Base-by-base conservation (phyloP, 2,888 invertebrate genomes). In the Elmis aenea region DNA sequence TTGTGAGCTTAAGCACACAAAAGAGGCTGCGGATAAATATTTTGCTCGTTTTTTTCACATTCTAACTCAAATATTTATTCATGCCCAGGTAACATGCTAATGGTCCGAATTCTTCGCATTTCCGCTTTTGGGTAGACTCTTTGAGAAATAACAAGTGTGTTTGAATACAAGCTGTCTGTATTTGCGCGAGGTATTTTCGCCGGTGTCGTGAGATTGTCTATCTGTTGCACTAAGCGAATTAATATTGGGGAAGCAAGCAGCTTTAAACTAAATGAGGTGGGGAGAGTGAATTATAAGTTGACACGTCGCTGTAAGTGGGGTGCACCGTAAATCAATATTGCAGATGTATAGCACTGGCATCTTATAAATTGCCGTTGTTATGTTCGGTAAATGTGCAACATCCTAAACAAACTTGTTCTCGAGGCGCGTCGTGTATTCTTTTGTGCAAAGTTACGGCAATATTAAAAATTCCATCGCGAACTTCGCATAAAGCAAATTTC, bases 391-490 rank as follows among this genome's bases (percentile, higher is more conserved):
- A 33, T 33, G 26, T 26, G 26, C 26, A 31, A 31, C 24, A 26
- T 26, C 26, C 26, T 20, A 15, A 33, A 33, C 26, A 33, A 33
- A 34, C 34, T 28, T 34, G 23, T 23, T 27, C 13, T 15, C 22
- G 22, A 34, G n/a, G 22, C 23, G 27, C 34, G 11, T 9, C 26
- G 18, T 20, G 26, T 26, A 33, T 33, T 20, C 26, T 26, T n/a
- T 5, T 11, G 15, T 22, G 23, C 24, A 31, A 30, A 26, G 25
- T 26, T 26, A 13, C 1, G 16, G n/a, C 35, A 23, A 38, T 48
- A 49, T 49, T 49, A 47, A 40, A 45, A 42, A 50, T 50, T 50
- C 50, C 38, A 26, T 21, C 20, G 36, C 26, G 42, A 28, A 38
- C 36, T 37, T 39, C 32, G 29, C 38, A 43, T 44, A 50, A 47